Evolutionary conservation across 1,140 invertebrate species (phyloP).

Genomic region (Onthophagus taurus): DNA sequence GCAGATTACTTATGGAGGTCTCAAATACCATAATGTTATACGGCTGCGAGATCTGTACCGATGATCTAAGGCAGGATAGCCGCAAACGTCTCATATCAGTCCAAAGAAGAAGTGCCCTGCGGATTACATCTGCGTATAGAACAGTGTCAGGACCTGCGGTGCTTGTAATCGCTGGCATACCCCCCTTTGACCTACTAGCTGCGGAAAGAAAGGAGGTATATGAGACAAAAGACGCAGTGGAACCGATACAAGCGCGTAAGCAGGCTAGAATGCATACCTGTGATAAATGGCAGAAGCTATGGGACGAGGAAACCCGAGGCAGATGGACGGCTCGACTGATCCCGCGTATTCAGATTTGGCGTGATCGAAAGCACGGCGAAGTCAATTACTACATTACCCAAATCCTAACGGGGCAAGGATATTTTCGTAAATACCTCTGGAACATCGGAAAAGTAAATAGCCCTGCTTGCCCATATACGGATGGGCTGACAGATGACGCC

Average conservation of each 20-base stretch:
- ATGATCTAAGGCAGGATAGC: constrained; percentile 1
- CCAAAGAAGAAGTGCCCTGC: constrained; percentile 15
- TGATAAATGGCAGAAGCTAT: constrained; percentile 14
- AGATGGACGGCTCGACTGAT: constrained; percentile 22
- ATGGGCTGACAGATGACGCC: constrained; percentile 14
- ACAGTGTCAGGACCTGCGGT: constrained; percentile 22
- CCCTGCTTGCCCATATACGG: constrained; percentile 10
- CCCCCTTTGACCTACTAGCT: constrained; percentile 27
- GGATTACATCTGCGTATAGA: constrained; percentile 23
- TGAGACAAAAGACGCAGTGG: not conserved
- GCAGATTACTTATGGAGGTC: not conserved
- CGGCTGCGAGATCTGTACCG: constrained; percentile 10
- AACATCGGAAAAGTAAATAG: constrained; percentile 10
- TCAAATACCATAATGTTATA: constrained; percentile 8
- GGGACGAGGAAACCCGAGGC: constrained; percentile 14
- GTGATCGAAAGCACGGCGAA: constrained; percentile 18
- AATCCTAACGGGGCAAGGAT: constrained; percentile 20
- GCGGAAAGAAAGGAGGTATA: constrained; percentile 9
- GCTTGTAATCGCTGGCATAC: constrained; percentile 24
- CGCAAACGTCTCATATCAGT: constrained; percentile 6
- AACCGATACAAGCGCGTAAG: not conserved
- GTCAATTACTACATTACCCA: constrained; percentile 20
- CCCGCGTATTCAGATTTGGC: constrained; percentile 17
- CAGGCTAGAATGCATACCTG: not conserved
- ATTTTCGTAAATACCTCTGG: constrained; percentile 17